Evolutionary conservation across 2,113 vertebrate genomes (phyloP).

Genomic region (Ursus arctos): DNA sequence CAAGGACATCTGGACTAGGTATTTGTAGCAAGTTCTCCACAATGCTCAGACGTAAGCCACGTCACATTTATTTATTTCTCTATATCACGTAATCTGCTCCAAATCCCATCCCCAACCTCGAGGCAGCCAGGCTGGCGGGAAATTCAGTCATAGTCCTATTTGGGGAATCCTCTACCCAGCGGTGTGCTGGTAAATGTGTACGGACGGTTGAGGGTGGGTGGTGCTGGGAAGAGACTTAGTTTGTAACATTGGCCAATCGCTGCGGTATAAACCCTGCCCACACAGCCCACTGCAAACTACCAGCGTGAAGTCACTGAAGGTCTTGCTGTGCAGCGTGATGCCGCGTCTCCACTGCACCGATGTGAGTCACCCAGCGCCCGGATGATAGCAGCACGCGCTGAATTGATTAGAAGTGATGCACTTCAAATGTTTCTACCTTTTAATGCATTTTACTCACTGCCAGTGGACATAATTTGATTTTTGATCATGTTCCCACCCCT

Average conservation of each 20-base stretch:
- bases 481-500: background rate
- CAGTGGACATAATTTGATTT: background rate
- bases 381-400: background rate
- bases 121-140: background rate
- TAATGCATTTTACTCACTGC: background rate
- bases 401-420: background rate
- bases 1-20: background rate
- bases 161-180: background rate
- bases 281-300: background rate
- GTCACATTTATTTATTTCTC: background rate
- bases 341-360: background rate
- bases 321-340: background rate
- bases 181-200: background rate
- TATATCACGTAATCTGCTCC: background rate
- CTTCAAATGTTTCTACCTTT: background rate
- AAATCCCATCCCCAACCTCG: background rate
- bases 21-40: background rate
- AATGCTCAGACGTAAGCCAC: background rate
- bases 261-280: background rate
- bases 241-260: background rate
- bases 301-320: background rate
- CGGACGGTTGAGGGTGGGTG: background rate
- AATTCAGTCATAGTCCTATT: background rate
- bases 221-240: background rate
- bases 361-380: background rate